These are phyloP conservation scores for Petroica traversi DNA, from an alignment of 2,113 vertebrate genomes.

Conservation along the genomic window DNA sequence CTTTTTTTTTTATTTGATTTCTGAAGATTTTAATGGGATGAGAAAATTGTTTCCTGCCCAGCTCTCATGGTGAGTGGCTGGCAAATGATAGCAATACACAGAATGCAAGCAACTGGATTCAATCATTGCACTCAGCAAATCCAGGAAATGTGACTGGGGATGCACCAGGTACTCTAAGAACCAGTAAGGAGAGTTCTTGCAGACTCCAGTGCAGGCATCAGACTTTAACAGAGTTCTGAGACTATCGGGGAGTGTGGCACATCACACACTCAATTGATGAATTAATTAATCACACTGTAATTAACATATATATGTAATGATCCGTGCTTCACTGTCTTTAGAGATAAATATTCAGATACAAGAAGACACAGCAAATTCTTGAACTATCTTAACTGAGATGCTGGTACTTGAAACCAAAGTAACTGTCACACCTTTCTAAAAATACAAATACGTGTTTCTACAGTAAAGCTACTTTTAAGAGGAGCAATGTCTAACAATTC, in stretches of 20 bases:
- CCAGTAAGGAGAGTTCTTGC: background rate
- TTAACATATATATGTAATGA: background rate
- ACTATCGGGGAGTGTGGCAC: background rate
- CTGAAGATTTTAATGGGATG: background rate
- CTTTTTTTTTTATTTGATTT: background rate
- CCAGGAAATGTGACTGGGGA: background rate
- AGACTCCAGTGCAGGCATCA: background rate
- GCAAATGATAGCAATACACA: background rate
- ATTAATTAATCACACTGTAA: background rate
- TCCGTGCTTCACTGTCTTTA: background rate
- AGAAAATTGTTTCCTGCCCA: slow-evolving; percentile 25
- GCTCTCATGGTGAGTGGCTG: slow-evolving; percentile 1
- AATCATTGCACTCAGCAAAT: background rate
- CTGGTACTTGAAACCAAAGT: background rate
- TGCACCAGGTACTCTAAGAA: background rate
- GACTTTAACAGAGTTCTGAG: background rate
- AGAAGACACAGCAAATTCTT: background rate
- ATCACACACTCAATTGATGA: background rate
- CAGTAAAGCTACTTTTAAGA: background rate
- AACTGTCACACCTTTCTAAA: background rate
- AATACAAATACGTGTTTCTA: background rate
- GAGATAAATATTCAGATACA: background rate
- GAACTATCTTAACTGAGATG: background rate
- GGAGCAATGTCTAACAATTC: background rate
- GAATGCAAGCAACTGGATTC: slow-evolving; percentile 23